A percentile compares a stretch with the other conserved stretches of the same genome.
These are phyloP conservation scores for Cyrtonyx montezumae DNA, from an alignment of 2,113 vertebrate genomes.

Conservation along the genomic window DNA sequence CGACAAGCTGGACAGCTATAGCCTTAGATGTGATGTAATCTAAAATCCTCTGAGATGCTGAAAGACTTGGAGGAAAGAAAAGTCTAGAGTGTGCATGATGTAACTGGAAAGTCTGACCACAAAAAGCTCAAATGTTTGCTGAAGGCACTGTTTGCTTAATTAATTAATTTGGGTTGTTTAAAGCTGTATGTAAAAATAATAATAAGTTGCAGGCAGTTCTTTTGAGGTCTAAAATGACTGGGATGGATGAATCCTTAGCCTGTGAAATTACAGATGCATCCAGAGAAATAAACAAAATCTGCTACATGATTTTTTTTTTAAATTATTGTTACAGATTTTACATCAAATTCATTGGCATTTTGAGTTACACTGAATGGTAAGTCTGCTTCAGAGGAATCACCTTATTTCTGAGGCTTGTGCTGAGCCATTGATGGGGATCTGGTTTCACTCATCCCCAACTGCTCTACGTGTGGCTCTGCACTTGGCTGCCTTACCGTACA, in stretches of 20 bases:
- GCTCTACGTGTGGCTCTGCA: accelerated
- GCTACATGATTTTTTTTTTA: background rate
- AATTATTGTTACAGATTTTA: background rate
- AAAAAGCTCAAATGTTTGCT: background rate
- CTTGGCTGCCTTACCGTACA: background rate
- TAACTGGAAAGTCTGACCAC: slow-evolving; percentile 12
- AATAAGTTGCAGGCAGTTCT: background rate
- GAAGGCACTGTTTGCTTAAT: background rate
- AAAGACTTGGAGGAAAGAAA: background rate
- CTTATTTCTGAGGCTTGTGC: background rate
- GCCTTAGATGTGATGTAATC: background rate
- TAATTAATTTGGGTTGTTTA: background rate
- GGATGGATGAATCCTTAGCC: background rate
- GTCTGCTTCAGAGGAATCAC: background rate
- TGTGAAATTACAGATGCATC: background rate
- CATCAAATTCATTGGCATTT: background rate
- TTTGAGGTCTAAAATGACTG: background rate
- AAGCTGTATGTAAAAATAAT: background rate
- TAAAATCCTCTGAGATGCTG: background rate
- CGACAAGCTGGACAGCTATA: background rate
- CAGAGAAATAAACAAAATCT: background rate
- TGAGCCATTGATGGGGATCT: background rate
- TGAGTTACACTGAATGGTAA: background rate
- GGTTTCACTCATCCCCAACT: background rate
- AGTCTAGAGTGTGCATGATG: background rate